A percentile compares a stretch with the other conserved stretches of the same genome.
Evolutionary conservation across 2,113 vertebrate species (phyloP).

Genomic region (Ptyas mucosa): DNA sequence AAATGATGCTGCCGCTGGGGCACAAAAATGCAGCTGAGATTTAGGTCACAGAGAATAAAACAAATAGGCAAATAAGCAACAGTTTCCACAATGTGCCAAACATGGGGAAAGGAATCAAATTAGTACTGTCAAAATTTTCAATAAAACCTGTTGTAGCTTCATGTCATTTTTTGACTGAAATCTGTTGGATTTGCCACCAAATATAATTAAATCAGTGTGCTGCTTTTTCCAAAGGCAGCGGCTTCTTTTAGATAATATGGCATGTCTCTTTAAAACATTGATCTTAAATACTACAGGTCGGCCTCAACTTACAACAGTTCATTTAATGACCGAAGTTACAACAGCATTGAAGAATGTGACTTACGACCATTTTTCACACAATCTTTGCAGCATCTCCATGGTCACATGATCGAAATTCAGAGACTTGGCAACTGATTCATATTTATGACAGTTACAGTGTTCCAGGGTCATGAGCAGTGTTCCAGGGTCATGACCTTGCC

Average conservation of each 20-base stretch:
- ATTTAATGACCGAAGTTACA: not conserved
- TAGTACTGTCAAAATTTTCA: not conserved
- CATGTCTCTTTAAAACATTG: slow-evolving; percentile 36
- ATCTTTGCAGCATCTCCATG: not conserved
- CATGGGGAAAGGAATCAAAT: not conserved
- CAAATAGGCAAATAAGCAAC: not conserved
- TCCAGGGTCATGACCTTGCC: not conserved
- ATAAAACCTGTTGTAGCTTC: not conserved
- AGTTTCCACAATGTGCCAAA: not conserved
- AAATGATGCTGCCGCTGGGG: not conserved
- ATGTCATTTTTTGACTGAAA: not conserved
- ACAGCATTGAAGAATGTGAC: not conserved
- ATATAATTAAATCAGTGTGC: not conserved
- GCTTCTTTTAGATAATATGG: slow-evolving; percentile 34
- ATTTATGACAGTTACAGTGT: not conserved
- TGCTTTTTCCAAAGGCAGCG: slow-evolving; percentile 39
- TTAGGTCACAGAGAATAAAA: not conserved
- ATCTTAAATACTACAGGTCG: slow-evolving; percentile 20
- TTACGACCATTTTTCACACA: not conserved
- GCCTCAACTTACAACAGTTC: not conserved
- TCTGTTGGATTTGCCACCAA: not conserved
- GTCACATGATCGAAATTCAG: not conserved
- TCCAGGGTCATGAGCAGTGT: not conserved
- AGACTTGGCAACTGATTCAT: not conserved
- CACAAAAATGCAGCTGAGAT: not conserved